Evolutionary conservation across 1,140 invertebrate species (phyloP), one percentile per base, ranked within the genome.

Genomic region (Drosophila bipectinata): DNA sequence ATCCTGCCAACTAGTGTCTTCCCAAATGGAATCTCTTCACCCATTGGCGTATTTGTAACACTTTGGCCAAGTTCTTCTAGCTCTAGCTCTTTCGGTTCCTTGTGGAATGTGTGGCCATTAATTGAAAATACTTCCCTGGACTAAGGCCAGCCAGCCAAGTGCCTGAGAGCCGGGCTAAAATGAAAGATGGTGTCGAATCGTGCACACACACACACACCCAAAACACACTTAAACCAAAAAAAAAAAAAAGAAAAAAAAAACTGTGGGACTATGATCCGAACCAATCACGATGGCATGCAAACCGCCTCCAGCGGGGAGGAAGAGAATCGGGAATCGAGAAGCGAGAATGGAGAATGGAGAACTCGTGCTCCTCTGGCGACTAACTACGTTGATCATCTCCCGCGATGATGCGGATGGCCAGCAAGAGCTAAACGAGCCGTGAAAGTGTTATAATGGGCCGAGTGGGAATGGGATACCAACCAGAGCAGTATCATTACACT

Each of bases 111-210:
- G 82, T 88, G 83, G 83, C 82, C 82, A 87, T 87, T 87, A 87
- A 87, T 87, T 87, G 82, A 87, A 87, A 87, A 87, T 87, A 60
- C 83, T 66, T 58, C 54, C 58, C 74, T 68, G 37, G 63, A 34
- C 74, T 63, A 52, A 49, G 9, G 39, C 8, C 4, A 1, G 10
- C 32, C 54, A 53, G 82, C 41, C 41, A 81, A 87, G 68, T 75
- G 63, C 56, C 72, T 74, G 59, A 55, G 41, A 71, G 72, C 63
- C 48, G 62, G 60, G 55, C 81, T 18, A 64, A 87, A 87, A 87
- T 87, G 82, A 85, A 85, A 85, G 82, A 85, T 85, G 82, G 82
- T 88, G 82, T 85, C 82, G 82, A 85, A 88, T 85, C 82, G 82
- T 85, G 82, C 74, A 69, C 57, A 69, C 34, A n/a, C 34, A 32